phyloP scores from a whole-genome alignment of 2,888 invertebrate genomes.

The Clostera curtula region DNA sequence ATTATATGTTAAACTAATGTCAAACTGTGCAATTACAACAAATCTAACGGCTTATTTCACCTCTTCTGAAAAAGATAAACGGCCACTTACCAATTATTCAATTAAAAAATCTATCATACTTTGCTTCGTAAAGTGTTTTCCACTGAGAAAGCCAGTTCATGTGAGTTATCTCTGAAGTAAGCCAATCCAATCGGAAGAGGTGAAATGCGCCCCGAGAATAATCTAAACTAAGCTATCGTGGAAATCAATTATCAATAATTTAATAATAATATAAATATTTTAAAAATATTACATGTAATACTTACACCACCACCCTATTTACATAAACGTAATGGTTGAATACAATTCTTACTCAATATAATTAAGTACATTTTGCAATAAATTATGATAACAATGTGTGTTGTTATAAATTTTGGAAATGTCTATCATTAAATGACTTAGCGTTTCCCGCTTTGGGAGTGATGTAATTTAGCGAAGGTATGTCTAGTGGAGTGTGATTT shows the following conservation, averaged over 20 bases:
- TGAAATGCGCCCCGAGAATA: no score
- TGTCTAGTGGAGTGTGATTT: slow-evolving; percentile 48
- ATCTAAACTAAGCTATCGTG: no score
- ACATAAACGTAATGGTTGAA: slow-evolving; percentile 31
- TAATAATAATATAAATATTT: slow-evolving; percentile 12
- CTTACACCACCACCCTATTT: slow-evolving; percentile 50
- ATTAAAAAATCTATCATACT: no score
- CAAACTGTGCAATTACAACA: slow-evolving; percentile 21
- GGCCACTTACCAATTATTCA: no score
- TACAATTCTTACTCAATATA: slow-evolving; percentile 23
- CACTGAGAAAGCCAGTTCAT: no score
- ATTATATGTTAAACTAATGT: slow-evolving; percentile 5
- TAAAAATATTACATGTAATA: slow-evolving; percentile 29
- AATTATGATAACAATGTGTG: slow-evolving; percentile 28
- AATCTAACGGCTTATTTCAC: no score
- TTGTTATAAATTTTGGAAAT: slow-evolving; percentile 73
- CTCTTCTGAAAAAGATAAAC: no score
- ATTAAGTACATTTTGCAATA: slow-evolving; percentile 50
- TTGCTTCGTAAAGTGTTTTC: no score
- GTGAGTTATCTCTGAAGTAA: no score
- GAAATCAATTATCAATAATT: slow-evolving; percentile 17
- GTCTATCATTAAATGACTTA: slow-evolving; percentile 53
- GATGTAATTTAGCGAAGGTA: slow-evolving; percentile 63
- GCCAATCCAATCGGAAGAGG: no score
- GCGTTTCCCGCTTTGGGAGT: slow-evolving; percentile 57